phyloP scores from a whole-genome alignment of 2,797 vertebrate genomes.

The Hydrocynus forskahlii region DNA sequence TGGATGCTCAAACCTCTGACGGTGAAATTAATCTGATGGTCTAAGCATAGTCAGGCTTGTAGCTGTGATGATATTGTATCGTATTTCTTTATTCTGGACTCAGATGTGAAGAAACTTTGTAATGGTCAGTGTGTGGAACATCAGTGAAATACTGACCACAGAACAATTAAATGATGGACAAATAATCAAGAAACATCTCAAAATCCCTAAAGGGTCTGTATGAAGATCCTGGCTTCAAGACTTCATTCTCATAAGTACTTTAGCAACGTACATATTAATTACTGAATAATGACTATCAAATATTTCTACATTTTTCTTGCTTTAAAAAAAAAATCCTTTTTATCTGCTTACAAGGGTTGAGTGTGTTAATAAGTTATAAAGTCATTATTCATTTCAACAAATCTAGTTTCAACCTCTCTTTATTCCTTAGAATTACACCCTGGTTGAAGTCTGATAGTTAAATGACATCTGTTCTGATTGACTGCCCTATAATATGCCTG shows the following conservation, averaged over 20 bases:
- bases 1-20: constrained; percentile 22
- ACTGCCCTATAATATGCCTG: too few relatives aligned
- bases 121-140: not conserved
- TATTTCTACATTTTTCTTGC: too few relatives aligned
- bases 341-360: too few relatives aligned
- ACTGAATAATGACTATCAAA: too few relatives aligned
- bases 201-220: not conserved
- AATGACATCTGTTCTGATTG: too few relatives aligned
- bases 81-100: constrained; percentile 19
- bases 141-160: not conserved
- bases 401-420: too few relatives aligned
- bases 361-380: not conserved
- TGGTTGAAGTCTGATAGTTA: too few relatives aligned
- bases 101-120: constrained; percentile 15
- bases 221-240: too few relatives aligned
- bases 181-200: not conserved
- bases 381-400: too few relatives aligned
- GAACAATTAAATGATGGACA: not conserved
- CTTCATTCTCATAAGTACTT: not conserved
- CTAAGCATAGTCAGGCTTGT: not conserved
- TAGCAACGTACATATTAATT: too few relatives aligned
- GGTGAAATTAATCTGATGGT: constrained; percentile 39
- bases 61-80: not conserved
- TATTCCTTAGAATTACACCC: too few relatives aligned
- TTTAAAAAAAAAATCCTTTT: too few relatives aligned